Conservation (phyloP, 1,140 invertebrate species). For the Condylostylus longicornis region DNA sequence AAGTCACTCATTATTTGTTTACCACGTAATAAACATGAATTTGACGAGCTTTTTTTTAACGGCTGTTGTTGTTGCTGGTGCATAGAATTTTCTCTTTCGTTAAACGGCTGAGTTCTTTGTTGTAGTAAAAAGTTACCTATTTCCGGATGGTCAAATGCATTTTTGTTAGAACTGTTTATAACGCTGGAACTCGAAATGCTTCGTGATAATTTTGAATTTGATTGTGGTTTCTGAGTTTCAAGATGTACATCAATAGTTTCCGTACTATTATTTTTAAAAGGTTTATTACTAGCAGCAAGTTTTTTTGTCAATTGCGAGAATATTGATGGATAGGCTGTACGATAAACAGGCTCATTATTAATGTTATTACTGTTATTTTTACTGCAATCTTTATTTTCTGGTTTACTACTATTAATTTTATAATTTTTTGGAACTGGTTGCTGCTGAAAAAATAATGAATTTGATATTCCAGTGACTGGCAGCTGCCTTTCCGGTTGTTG, state of each 20-base stretch:
- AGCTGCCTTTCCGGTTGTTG: background rate
- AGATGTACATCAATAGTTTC: too few species aligned
- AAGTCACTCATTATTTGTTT: slow-evolving; percentile 31
- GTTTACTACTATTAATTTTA: too few species aligned
- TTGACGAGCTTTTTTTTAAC: slow-evolving; percentile 12
- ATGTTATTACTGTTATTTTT: too few species aligned
- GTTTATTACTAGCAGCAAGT: background rate
- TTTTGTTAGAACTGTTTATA: too few species aligned
- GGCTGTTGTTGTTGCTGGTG: slow-evolving; percentile 2
- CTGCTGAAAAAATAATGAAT: slow-evolving; percentile 21
- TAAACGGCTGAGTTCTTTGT: background rate
- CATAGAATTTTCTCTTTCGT: slow-evolving; percentile 5
- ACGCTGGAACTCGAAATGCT: slow-evolving; percentile 24
- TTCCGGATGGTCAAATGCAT: too few species aligned
- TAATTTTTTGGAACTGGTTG: too few species aligned
- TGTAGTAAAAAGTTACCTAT: too few species aligned
- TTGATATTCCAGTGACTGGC: slow-evolving; percentile 2
- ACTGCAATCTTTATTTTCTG: too few species aligned
- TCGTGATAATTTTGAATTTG: slow-evolving; percentile 21
- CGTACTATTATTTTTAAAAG: too few species aligned
- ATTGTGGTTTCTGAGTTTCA: too few species aligned
- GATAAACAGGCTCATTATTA: too few species aligned
- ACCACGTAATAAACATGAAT: slow-evolving; percentile 3
- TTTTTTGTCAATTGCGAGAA: slow-evolving; percentile 9
- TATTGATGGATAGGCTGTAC: slow-evolving; percentile 27